Conservation (phyloP, 2,113 vertebrate genomes). For the Triplophysa tibetana region DNA sequence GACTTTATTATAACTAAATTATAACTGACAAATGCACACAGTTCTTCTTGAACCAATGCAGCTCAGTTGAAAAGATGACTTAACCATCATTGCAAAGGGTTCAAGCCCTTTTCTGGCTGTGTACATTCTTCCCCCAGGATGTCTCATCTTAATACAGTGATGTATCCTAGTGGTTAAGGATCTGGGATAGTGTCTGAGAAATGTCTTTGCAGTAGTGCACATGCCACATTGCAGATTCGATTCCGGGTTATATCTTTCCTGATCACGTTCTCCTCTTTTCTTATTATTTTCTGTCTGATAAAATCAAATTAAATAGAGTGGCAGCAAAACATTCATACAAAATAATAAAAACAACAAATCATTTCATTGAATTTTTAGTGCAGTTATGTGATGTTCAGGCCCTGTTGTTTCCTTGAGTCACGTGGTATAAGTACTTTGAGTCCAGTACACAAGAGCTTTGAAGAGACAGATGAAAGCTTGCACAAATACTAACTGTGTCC, state of each 20-base stretch:
- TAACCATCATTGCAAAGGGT: neutral
- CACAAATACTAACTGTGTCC: slow-evolving; percentile 5
- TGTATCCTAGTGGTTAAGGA: neutral
- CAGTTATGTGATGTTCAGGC: too few species aligned
- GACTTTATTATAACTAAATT: too few species aligned
- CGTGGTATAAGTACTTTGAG: too few species aligned
- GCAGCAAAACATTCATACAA: too few species aligned
- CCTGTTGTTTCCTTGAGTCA: too few species aligned
- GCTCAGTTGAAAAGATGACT: neutral
- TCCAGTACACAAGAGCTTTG: too few species aligned
- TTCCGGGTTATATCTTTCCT: neutral
- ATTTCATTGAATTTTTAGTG: too few species aligned
- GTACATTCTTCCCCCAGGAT: neutral
- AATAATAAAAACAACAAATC: too few species aligned
- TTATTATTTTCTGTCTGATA: too few species aligned
- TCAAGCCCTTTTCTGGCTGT: neutral
- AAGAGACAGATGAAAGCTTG: neutral
- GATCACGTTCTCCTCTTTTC: too few species aligned
- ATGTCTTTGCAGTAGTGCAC: neutral
- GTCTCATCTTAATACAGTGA: too few species aligned
- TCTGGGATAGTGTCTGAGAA: neutral
- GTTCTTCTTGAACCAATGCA: neutral
- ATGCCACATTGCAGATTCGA: neutral
- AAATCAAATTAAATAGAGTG: too few species aligned
- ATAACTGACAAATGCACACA: neutral